phyloP scores from a whole-genome alignment of 2,113 vertebrate genomes.

The Sinosuthora webbiana region DNA sequence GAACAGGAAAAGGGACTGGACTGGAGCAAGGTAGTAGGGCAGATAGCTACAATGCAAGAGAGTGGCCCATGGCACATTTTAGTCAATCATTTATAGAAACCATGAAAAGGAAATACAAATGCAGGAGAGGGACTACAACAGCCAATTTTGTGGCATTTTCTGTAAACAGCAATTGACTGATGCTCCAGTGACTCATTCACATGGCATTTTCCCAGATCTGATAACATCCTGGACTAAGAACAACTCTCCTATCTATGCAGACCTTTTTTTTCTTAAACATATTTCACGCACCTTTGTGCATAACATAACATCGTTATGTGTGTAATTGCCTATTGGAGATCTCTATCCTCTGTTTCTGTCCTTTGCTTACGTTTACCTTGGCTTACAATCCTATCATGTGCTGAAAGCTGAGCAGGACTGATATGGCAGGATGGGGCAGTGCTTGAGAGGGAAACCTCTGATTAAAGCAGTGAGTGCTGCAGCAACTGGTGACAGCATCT shows the following conservation, averaged over 20 bases:
- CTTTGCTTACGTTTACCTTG: background rate
- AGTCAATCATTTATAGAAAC: background rate
- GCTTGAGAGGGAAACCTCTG: background rate
- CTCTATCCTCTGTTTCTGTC: constrained; percentile 6
- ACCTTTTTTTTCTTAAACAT: constrained; percentile 17
- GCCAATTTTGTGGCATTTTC: background rate
- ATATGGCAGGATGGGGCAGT: background rate
- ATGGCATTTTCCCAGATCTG: constrained; percentile 27
- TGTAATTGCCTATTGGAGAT: constrained; percentile 27
- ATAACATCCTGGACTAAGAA: constrained; percentile 7
- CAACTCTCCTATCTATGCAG: background rate
- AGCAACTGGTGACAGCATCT: background rate
- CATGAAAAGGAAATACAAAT: background rate
- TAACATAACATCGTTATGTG: background rate
- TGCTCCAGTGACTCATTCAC: constrained; percentile 32
- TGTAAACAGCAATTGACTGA: background rate
- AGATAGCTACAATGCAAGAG: background rate
- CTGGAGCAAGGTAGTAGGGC: background rate
- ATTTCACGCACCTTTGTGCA: constrained; percentile 56
- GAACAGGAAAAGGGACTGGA: background rate
- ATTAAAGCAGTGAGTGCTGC: background rate
- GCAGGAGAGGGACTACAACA: background rate
- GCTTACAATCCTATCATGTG: constrained; percentile 7
- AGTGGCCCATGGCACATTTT: background rate
- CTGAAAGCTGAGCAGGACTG: constrained; percentile 31